phyloP scores from a whole-genome alignment of 1,140 invertebrate species.

The Holotrichia oblita region DNA sequence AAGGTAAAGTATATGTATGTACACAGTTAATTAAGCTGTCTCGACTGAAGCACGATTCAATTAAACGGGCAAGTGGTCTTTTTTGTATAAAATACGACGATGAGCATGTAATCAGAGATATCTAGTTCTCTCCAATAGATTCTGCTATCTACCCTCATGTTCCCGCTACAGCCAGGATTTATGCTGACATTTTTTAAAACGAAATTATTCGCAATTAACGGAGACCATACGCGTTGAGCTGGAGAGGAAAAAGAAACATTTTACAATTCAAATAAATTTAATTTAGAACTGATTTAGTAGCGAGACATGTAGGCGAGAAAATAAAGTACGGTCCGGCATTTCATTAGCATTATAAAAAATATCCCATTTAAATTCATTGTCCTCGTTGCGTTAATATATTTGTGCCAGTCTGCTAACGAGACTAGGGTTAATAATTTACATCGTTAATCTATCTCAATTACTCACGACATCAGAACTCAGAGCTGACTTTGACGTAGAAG shows the following conservation, averaged over 20 bases:
- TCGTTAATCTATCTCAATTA: constrained; percentile 34
- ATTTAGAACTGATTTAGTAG: constrained; percentile 15
- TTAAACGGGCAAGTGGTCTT: not conserved
- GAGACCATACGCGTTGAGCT: not conserved
- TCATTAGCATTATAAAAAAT: constrained; percentile 18
- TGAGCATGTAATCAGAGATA: not conserved
- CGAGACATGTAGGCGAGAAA: not conserved
- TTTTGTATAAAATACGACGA: not conserved
- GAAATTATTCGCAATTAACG: constrained; percentile 25
- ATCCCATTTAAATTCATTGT: constrained; percentile 20
- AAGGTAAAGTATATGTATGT: not conserved
- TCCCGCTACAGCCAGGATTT: not conserved
- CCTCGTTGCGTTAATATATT: not conserved
- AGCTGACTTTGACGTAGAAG: not conserved
- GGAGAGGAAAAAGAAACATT: not conserved
- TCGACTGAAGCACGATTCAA: not conserved
- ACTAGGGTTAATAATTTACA: constrained; percentile 26
- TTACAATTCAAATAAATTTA: constrained; percentile 24
- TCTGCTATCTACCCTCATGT: constrained; percentile 7
- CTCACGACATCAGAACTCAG: not conserved
- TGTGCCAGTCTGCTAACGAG: not conserved
- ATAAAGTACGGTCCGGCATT: not conserved
- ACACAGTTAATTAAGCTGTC: constrained; percentile 11
- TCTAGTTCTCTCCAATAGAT: not conserved
- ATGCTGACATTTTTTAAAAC: constrained; percentile 15